Percentiles rank a stretch among this genome's conserved stretches.
Conservation (phyloP, 1,140 invertebrate genomes). For the Daktulosphaira vitifoliae region DNA sequence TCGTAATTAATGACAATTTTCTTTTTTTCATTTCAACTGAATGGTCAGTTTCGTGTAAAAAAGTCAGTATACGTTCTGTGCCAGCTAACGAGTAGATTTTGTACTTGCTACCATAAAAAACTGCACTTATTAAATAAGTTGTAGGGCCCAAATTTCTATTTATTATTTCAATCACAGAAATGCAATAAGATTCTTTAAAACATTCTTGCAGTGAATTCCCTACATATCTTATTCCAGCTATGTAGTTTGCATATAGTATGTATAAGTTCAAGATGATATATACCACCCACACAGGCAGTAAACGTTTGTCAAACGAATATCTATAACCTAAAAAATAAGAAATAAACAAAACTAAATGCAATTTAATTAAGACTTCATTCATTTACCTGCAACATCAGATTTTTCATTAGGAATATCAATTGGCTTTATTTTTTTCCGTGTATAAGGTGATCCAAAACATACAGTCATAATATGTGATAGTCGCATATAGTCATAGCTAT, state of each 20-base stretch:
- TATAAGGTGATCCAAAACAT: neutral
- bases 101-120: neutral
- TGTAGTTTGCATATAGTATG: neutral
- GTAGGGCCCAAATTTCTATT: neutral
- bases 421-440: neutral
- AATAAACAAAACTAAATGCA: too few species aligned
- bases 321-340: neutral
- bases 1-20: too few species aligned
- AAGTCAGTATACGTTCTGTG: neutral
- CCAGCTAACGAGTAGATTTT: neutral
- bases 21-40: too few species aligned
- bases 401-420: neutral
- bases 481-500: neutral
- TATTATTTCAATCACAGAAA: slow-evolving; percentile 1
- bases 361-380: neutral
- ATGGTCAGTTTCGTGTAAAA: neutral
- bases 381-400: neutral
- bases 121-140: neutral
- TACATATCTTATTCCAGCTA: neutral
- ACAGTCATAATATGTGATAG: neutral
- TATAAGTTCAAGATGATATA: neutral
- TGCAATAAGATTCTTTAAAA: slow-evolving; percentile 16
- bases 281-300: neutral
- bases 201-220: neutral
- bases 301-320: neutral